phyloP scores from a whole-genome alignment of 2,113 vertebrate species.

The Anarrhichthys ocellatus region DNA sequence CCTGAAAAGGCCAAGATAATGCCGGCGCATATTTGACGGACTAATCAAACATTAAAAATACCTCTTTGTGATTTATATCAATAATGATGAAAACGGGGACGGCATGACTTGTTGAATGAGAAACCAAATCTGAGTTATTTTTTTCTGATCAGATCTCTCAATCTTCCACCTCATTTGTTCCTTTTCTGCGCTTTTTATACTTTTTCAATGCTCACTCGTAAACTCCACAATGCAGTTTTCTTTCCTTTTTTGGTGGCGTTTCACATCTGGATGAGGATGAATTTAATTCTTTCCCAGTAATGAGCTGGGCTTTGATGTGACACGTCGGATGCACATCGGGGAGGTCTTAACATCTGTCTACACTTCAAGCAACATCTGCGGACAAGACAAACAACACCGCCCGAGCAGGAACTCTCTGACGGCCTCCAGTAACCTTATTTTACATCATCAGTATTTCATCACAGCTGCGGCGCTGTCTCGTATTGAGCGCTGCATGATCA shows the following conservation, averaged over 20 bases:
- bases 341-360: constrained; percentile 80
- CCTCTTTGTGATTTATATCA: constrained; percentile 59
- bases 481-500: constrained; percentile 41
- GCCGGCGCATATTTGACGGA: constrained; percentile 68
- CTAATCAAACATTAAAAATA: constrained; percentile 69
- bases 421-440: constrained; percentile 45
- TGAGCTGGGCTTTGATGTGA: constrained; percentile 80
- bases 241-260: background rate
- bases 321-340: constrained; percentile 64
- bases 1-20: constrained; percentile 76
- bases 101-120: constrained; percentile 50
- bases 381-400: constrained; percentile 60
- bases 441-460: constrained; percentile 54
- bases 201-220: background rate
- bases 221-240: background rate
- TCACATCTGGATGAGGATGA: constrained; percentile 42
- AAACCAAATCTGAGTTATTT: background rate
- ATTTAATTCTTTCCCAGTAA: constrained; percentile 57
- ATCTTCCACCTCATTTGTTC: constrained; percentile 22
- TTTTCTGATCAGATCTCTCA: background rate
- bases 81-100: constrained; percentile 24
- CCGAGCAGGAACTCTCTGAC: constrained; percentile 34
- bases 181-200: background rate
- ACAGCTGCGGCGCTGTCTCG: constrained; percentile 11
- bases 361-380: constrained; percentile 75